A percentile compares a stretch with the other conserved stretches of the same genome.
Evolutionary conservation across 35 echinoderm and acorn worm species (phyloP).

Genomic region (Holothuria glaberrima): DNA sequence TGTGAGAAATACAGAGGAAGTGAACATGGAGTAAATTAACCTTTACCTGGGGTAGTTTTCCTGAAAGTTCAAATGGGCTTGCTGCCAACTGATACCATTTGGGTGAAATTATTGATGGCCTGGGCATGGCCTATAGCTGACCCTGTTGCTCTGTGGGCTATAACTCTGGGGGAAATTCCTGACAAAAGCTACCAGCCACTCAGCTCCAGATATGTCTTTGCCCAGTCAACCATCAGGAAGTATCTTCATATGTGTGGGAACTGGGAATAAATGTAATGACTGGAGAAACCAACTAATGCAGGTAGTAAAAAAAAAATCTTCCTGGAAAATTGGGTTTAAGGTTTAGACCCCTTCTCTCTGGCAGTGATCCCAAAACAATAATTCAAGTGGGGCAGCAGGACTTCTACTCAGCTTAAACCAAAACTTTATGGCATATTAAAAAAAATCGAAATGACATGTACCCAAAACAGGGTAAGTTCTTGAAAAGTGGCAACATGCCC

Average conservation of each 20-base stretch:
- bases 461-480: no score
- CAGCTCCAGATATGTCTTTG: neutral
- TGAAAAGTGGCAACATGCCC: no score
- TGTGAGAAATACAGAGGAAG: no score
- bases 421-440: no score
- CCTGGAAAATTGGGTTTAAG: slow-evolving; percentile 26
- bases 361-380: slow-evolving; percentile 13
- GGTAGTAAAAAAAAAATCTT: slow-evolving; percentile 1
- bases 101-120: slow-evolving; percentile 28
- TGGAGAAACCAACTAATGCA: neutral
- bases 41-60: neutral
- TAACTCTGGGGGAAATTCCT: neutral
- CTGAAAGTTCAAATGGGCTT: slow-evolving; percentile 37
- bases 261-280: no score
- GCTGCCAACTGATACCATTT: neutral
- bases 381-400: neutral
- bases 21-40: no score
- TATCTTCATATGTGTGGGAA: no score
- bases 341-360: slow-evolving; percentile 13
- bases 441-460: no score
- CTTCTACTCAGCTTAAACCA: no score
- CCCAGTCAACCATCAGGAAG: neutral
- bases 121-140: slow-evolving; percentile 30
- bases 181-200: no score
- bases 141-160: slow-evolving; percentile 6